Percentiles rank a stretch among this genome's conserved stretches.
phyloP scores from a whole-genome alignment of 2,797 vertebrate genomes.

The Monodelphis domestica region DNA sequence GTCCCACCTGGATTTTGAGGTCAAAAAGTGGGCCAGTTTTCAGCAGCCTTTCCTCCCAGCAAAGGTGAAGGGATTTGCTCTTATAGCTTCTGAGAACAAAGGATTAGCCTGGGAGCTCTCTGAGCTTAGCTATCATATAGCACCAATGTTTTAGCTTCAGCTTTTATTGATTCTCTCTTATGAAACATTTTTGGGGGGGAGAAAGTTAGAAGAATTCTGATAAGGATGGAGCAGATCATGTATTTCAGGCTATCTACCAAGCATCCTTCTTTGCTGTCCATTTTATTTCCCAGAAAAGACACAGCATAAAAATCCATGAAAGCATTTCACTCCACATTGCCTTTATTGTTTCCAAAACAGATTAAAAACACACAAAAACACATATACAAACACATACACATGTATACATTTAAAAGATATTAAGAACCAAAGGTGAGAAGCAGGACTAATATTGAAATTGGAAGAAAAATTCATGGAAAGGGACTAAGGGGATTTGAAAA shows the following conservation, averaged over 20 bases:
- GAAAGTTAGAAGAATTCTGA: conserved; percentile 19
- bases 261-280: conserved; percentile 38
- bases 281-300: conserved; percentile 34
- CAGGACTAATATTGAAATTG: neutral
- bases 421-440: neutral
- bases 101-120: conserved; percentile 57
- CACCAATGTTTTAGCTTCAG: conserved; percentile 57
- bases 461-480: neutral
- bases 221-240: conserved; percentile 60
- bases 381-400: neutral
- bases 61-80: conserved; percentile 63
- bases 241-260: conserved; percentile 62
- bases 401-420: neutral
- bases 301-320: conserved; percentile 40
- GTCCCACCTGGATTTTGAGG: conserved; percentile 64
- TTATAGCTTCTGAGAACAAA: conserved; percentile 61
- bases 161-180: conserved; percentile 69
- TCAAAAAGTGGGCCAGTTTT: conserved; percentile 62
- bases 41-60: conserved; percentile 58
- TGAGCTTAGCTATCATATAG: conserved; percentile 48
- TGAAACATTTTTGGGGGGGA: conserved; percentile 65
- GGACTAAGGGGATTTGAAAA: neutral
- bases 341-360: neutral
- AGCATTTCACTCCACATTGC: conserved; percentile 51
- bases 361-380: neutral